Conservation (phyloP, 2,797 vertebrate species). For the Aythya fuligula region DNA sequence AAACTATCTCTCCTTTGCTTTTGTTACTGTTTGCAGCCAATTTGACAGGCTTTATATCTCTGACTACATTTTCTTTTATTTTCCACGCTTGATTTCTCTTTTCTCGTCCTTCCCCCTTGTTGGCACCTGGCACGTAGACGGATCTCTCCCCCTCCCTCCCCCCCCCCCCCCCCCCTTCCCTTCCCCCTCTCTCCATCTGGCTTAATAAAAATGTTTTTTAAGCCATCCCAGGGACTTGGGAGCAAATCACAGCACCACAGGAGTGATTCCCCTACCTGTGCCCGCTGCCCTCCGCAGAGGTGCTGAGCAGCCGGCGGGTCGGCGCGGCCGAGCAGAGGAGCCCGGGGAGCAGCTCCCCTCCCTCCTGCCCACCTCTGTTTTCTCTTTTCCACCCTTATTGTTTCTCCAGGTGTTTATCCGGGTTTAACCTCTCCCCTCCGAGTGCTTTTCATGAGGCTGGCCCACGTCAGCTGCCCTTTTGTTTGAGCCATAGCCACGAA, state of each 20-base stretch:
- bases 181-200: constrained; percentile 56
- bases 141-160: constrained; percentile 68
- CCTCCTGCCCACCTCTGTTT: background rate
- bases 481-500: background rate
- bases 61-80: constrained; percentile 86
- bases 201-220: constrained; percentile 65
- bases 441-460: background rate
- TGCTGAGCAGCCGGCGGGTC: background rate
- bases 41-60: constrained; percentile 83
- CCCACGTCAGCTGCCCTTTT: background rate
- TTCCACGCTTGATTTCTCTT: constrained; percentile 83
- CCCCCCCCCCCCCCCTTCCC: constrained; percentile 59
- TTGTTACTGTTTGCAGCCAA: constrained; percentile 77
- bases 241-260: background rate
- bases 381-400: background rate
- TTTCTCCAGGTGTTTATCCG: background rate
- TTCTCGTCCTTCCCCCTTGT: constrained; percentile 82
- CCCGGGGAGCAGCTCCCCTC: rapidly evolving
- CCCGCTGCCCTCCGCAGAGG: background rate
- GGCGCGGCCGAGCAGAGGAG: background rate
- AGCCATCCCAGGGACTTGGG: constrained; percentile 13
- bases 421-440: background rate
- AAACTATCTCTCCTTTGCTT: constrained; percentile 79
- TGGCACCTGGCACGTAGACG: constrained; percentile 76
- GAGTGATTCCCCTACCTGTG: background rate